Percentiles rank a stretch among this genome's conserved stretches.
These are phyloP conservation scores for Enteromius viviparus DNA, from an alignment of 2,797 vertebrate species.

Conservation along the genomic window DNA sequence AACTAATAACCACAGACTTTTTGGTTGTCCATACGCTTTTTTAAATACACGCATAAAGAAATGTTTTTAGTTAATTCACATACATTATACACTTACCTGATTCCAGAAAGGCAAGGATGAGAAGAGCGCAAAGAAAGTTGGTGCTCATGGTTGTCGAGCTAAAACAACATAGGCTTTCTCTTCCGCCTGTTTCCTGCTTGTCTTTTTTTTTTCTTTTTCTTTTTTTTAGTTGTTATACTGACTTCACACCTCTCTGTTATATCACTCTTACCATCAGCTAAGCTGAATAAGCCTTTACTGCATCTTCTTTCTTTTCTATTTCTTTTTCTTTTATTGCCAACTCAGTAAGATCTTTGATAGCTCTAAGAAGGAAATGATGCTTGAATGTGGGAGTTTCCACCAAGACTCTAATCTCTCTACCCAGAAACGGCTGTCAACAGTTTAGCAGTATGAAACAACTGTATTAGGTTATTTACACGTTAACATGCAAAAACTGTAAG, in stretches of 20 bases:
- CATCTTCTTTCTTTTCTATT: not conserved
- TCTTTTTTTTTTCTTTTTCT: not conserved
- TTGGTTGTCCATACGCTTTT: not conserved
- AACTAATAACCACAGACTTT: not conserved
- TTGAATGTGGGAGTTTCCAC: conserved; percentile 58
- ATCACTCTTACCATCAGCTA: not conserved
- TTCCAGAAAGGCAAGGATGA: conserved; percentile 57
- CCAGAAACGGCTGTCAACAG: not conserved
- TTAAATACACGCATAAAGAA: not conserved
- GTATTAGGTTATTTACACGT: not conserved
- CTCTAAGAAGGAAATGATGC: conserved; percentile 56
- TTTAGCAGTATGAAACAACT: not conserved
- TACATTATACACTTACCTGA: conserved; percentile 60
- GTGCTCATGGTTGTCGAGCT: conserved; percentile 51
- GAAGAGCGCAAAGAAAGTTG: conserved; percentile 49
- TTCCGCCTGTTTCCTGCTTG: conserved; percentile 21
- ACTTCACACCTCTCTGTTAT: not conserved
- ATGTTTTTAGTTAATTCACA: not conserved
- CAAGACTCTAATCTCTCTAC: conserved; percentile 34
- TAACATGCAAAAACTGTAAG: not conserved
- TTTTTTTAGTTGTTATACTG: not conserved
- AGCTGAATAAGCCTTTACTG: not conserved
- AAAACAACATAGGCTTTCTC: conserved; percentile 8
- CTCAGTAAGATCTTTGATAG: conserved; percentile 33
- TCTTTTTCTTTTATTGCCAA: not conserved